Evolutionary conservation across 2,113 vertebrate species (phyloP), one percentile per base, ranked within the genome.

Genomic region (Ammodytes marinus): DNA sequence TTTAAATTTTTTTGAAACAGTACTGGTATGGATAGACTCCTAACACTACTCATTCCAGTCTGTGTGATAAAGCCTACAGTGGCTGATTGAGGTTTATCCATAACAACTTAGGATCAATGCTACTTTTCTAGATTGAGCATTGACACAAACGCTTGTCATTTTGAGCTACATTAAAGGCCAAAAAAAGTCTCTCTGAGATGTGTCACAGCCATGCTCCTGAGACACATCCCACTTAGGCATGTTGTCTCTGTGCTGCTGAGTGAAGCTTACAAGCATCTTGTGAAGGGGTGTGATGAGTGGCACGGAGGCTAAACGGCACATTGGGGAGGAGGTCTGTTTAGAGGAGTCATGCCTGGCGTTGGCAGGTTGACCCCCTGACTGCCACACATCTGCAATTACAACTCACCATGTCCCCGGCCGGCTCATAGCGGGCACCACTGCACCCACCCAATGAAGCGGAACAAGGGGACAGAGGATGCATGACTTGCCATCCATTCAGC

Each of bases 401-500:
- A 71, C 75, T 60, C 74, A 64, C 58, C 82, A 4, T 35, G 60
- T 80, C 85, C 75, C 77, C 52, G 5, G 65, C 78, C 4, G 57
- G 64, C 74, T 82, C n/a, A 53, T 27, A 54, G 79, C 42, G 39
- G 85, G 58, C 86, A 54, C 66, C 53, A 14, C 67, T 72, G 90
- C 74, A 13, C 43, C 45, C 65, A 11, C 86, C 27, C 86, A 66
- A 57, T 80, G 88, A 82, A 86, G 89, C 75, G 77, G 66, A 91
- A 92, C 83, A 79, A 87, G 91, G 84, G 49, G 58, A 78, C 83
- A 58, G 72, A 67, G 86, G 47, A 91, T 61, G 88, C 91, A 84
- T 88, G 89, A 93, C 80, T 90, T 87, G 82, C 63, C 72, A 73
- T 88, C 84, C 85, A 67, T 88, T 91, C 82, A 86, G 78, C 67